Conservation (phyloP, 2,888 invertebrate genomes). For the Melanostoma scalare region DNA sequence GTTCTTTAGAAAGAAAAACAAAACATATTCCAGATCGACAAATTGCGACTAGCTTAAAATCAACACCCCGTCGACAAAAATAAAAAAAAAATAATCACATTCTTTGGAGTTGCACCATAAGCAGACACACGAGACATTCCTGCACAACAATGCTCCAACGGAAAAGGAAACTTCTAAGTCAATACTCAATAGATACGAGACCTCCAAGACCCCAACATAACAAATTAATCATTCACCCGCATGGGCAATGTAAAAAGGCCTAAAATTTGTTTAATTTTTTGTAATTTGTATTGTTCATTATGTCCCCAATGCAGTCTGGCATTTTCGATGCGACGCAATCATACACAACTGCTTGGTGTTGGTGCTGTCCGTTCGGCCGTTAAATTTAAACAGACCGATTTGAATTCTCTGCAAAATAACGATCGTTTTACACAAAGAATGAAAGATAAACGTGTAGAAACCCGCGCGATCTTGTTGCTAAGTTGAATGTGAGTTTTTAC, state of each 20-base stretch:
- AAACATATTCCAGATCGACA: too few species aligned
- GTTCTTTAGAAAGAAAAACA: too few species aligned
- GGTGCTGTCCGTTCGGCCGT: conserved; percentile 39
- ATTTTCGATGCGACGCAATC: not conserved
- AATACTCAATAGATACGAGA: too few species aligned
- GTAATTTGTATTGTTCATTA: conserved; percentile 31
- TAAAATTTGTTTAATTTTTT: conserved; percentile 29
- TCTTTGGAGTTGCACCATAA: too few species aligned
- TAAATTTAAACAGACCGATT: conserved; percentile 61
- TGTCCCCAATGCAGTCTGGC: conserved; percentile 18
- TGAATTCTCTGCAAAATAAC: conserved; percentile 57
- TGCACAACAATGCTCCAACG: too few species aligned
- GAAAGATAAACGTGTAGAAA: conserved; percentile 37
- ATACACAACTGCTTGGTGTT: conserved; percentile 35
- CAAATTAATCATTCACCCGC: conserved; percentile 62
- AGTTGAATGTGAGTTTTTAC: conserved; percentile 23
- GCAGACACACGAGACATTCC: too few species aligned
- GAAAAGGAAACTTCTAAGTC: too few species aligned
- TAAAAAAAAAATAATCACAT: too few species aligned
- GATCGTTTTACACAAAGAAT: conserved; percentile 39
- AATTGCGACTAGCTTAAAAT: too few species aligned
- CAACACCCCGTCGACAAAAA: too few species aligned
- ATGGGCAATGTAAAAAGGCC: conserved; percentile 32
- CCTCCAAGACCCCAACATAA: not conserved
- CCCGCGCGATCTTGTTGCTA: conserved; percentile 69